Conservation (phyloP, 2,797 vertebrate genomes). For the Aphelocoma californica region DNA sequence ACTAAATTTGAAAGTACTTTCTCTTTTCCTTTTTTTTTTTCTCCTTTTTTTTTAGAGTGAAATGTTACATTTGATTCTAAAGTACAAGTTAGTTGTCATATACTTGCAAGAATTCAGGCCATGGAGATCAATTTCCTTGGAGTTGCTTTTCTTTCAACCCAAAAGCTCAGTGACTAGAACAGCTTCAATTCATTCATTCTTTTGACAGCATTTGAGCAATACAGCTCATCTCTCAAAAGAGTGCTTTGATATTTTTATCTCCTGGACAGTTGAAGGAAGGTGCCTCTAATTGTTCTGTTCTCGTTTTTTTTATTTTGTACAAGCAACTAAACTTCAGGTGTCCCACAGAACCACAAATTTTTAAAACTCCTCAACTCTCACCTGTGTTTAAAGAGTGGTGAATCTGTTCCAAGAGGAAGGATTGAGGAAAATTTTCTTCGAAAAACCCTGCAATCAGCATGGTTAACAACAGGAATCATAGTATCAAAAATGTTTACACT, state of each 20-base stretch:
- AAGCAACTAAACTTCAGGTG: background rate
- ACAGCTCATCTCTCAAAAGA: background rate
- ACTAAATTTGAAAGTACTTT: background rate
- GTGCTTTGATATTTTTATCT: background rate
- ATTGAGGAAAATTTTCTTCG: background rate
- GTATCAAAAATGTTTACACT: background rate
- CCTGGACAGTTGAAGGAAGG: background rate
- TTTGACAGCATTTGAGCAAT: background rate
- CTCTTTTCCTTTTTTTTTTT: accelerated
- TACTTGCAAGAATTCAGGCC: background rate
- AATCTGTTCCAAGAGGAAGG: background rate
- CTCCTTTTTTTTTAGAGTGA: background rate
- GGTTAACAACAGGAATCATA: background rate
- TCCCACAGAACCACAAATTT: background rate
- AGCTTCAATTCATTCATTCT: background rate
- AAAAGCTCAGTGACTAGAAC: background rate
- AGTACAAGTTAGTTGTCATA: background rate
- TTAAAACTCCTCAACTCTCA: background rate
- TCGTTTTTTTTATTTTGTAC: background rate
- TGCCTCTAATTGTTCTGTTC: background rate
- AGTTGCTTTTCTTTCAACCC: background rate
- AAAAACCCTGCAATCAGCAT: background rate
- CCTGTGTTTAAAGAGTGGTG: accelerated
- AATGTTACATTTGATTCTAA: background rate
- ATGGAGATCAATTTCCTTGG: background rate